These are phyloP conservation scores for Cinara cedri DNA, from an alignment of 2,888 invertebrate genomes.

Conservation along the genomic window DNA sequence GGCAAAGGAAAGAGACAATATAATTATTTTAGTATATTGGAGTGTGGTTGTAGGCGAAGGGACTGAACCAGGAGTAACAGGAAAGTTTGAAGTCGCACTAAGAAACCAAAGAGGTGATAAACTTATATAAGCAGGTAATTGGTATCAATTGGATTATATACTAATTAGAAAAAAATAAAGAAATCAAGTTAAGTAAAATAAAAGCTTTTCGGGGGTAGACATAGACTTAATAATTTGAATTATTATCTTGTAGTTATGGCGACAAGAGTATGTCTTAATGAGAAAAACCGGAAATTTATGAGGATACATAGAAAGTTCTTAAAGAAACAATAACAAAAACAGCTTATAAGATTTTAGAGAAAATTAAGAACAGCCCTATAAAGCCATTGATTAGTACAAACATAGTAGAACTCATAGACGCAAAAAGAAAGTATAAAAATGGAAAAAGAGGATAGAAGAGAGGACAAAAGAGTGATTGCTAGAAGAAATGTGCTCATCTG, in stretches of 20 bases:
- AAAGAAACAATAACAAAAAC: constrained; percentile 42
- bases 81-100: constrained; percentile 48
- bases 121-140: constrained; percentile 4
- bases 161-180: constrained; percentile 48
- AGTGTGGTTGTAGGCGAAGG: constrained; percentile 53
- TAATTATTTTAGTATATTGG: constrained; percentile 48
- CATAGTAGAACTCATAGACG: constrained; percentile 42
- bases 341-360: constrained; percentile 46
- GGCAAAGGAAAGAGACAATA: constrained; percentile 28
- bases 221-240: constrained; percentile 41
- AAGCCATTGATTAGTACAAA: constrained; percentile 50
- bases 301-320: constrained; percentile 43
- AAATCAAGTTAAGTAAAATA: constrained; percentile 41
- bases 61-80: constrained; percentile 23
- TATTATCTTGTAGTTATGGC: constrained; percentile 40
- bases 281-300: constrained; percentile 25
- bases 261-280: constrained; percentile 39
- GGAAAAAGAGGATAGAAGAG: constrained; percentile 27
- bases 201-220: constrained; percentile 49
- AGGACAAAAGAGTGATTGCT: constrained; percentile 37
- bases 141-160: neutral
- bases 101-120: constrained; percentile 47
- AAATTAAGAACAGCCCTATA: constrained; percentile 22
- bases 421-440: constrained; percentile 46
- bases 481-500: constrained; percentile 25